Evolutionary conservation across 2,113 vertebrate genomes (phyloP), one percentile per base, ranked within the genome.

Genomic region (Promerops cafer): DNA sequence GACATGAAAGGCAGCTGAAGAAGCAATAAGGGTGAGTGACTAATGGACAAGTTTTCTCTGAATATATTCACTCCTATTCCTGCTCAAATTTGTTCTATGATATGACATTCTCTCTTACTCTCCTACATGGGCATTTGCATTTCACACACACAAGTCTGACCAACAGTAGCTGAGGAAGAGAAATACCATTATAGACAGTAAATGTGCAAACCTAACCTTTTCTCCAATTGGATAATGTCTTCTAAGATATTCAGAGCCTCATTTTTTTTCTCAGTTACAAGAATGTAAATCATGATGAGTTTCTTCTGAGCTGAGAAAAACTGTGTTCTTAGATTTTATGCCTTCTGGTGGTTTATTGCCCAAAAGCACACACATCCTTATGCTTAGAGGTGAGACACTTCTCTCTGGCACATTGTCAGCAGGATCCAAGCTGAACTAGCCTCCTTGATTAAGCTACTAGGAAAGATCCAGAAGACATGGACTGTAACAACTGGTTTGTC

Each of bases 191-290:
- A 82, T 87, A 93, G 81, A 87, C 8, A 30, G 63, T 61, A 92
- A 80, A 93, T 77, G 68, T 86, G 79, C 85, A 92, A 93, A 88
- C 42, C 40, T 8, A 61, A 83, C 95, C 93, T 96, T 96, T 95
- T 87, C 84, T 94, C 44, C 91, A 84, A 89, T 93, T 94, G 91
- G 91, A 79, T 91, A 84, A 78, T 4, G 6, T 35, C 69, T 89
- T 33, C 40, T 53, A 53, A 94, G 81, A 69, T 72, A 82, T 76
- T 91, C 74, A 33, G 35, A 82, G 65, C 30, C 74, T 87, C 60
- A 63, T 89, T 87, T 91, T 78, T 94, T 91, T 88, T 17, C 50
- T 77, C 61, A 33, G 49, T 65, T 87, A 72, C 57, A 44, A 9
- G 52, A n/a, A 71, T 59, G 40, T 77, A 93, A 87, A 85, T 72